Conservation (phyloP, 2,113 vertebrate species). For the Zeus faber region DNA sequence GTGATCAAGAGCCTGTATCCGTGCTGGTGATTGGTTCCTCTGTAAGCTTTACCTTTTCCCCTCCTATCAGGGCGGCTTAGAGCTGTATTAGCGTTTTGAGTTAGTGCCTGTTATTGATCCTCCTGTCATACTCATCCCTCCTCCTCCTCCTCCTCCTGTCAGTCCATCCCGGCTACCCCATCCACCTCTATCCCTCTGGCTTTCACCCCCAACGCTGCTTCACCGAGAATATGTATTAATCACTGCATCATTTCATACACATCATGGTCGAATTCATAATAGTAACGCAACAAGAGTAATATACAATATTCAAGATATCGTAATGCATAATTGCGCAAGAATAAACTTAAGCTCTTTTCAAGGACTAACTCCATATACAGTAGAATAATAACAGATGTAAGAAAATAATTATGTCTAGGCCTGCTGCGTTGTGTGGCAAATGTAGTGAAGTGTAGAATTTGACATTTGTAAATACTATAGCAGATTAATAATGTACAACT, state of each 20-base stretch:
- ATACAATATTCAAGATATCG: background rate
- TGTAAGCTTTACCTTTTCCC: slow-evolving; percentile 78
- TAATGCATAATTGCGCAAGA: background rate
- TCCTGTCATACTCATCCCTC: slow-evolving; percentile 20
- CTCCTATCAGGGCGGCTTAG: slow-evolving; percentile 69
- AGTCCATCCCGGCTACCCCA: background rate
- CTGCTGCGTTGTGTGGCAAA: slow-evolving; percentile 35
- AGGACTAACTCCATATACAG: background rate
- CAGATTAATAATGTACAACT: too few relatives aligned
- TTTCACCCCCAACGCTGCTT: slow-evolving; percentile 5
- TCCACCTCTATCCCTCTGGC: slow-evolving; percentile 27
- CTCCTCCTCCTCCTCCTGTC: slow-evolving; percentile 5
- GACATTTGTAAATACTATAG: too few relatives aligned
- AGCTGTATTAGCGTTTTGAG: slow-evolving; percentile 43
- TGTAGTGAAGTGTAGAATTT: too few relatives aligned
- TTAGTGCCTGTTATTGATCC: slow-evolving; percentile 57
- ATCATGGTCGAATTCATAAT: slow-evolving; percentile 7
- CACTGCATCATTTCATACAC: background rate
- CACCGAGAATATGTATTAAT: slow-evolving; percentile 8
- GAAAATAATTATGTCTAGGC: slow-evolving; percentile 15
- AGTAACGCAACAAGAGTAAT: background rate
- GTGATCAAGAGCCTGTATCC: slow-evolving; percentile 57
- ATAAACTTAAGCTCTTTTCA: background rate
- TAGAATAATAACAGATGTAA: background rate
- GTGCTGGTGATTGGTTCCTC: slow-evolving; percentile 52